Evolutionary conservation across 2,797 vertebrate genomes (phyloP).

Genomic region (Chelon labrosus): DNA sequence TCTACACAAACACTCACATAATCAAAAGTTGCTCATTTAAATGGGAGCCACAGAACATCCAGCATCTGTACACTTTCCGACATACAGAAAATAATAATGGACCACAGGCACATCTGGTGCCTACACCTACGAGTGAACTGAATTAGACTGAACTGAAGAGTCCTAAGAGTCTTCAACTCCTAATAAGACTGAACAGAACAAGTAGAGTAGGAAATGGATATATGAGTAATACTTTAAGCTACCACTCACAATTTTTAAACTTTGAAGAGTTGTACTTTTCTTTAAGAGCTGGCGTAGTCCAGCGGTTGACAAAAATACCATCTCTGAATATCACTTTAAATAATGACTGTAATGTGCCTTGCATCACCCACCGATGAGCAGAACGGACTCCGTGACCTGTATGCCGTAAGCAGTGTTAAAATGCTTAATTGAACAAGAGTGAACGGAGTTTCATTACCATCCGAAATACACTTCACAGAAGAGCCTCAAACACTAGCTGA

Average conservation of each 20-base stretch:
- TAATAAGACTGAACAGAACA: conserved; percentile 13
- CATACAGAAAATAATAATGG: too few relatives aligned
- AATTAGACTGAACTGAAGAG: conserved; percentile 3
- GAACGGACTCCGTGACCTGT: conserved; percentile 28
- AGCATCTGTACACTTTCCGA: too few relatives aligned
- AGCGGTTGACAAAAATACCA: conserved; percentile 45
- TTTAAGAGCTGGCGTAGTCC: conserved; percentile 33
- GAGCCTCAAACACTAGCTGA: conserved; percentile 24
- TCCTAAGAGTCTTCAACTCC: neutral
- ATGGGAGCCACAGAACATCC: too few relatives aligned
- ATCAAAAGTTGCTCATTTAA: too few relatives aligned
- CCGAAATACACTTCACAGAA: conserved; percentile 30
- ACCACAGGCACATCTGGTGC: too few relatives aligned
- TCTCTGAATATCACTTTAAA: conserved; percentile 52
- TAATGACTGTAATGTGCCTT: conserved; percentile 29
- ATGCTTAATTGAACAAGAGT: conserved; percentile 55
- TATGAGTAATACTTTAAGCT: conserved; percentile 27
- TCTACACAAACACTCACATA: too few relatives aligned
- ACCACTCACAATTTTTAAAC: conserved; percentile 44
- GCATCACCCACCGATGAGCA: conserved; percentile 46
- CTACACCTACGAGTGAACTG: too few relatives aligned
- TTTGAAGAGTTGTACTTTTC: conserved; percentile 15
- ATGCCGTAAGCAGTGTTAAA: conserved; percentile 53
- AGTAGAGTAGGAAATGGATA: conserved; percentile 8
- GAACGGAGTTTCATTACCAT: conserved; percentile 44